Percentiles rank a stretch among this genome's conserved stretches.
Evolutionary conservation across 1,140 invertebrate species (phyloP).

Genomic region (Drosophila gunungcola): DNA sequence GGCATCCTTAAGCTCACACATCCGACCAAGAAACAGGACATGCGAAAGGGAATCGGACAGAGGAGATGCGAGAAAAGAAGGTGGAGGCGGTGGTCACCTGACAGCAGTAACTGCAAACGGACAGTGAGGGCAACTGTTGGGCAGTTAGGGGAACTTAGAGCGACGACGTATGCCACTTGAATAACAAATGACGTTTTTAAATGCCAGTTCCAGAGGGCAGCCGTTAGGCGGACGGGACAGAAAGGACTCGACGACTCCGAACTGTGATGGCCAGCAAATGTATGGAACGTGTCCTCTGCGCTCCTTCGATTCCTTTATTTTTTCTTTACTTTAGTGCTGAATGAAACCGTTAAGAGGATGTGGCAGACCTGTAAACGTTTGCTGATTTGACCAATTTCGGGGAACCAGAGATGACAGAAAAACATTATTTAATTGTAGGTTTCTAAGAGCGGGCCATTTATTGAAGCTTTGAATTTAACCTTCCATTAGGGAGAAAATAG

Average conservation of each 20-base stretch:
- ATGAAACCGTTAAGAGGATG: constrained; percentile 69
- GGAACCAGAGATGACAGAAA: constrained; percentile 1
- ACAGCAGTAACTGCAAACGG: constrained; percentile 59
- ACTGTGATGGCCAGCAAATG: constrained; percentile 74
- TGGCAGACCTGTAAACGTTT: constrained; percentile 51
- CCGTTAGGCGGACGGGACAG: background rate
- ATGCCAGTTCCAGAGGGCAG: constrained; percentile 60
- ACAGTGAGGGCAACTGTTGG: constrained; percentile 54
- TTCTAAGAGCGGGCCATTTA: background rate
- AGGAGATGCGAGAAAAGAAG: constrained; percentile 6
- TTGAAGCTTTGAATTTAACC: background rate
- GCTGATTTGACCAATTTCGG: constrained; percentile 69
- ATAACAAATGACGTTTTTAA: constrained; percentile 82
- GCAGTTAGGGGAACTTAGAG: constrained; percentile 78
- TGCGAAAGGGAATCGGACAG: constrained; percentile 9
- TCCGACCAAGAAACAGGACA: constrained; percentile 6
- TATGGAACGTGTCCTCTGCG: constrained; percentile 60
- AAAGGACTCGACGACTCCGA: constrained; percentile 32
- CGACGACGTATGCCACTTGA: constrained; percentile 81
- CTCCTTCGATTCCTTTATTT: constrained; percentile 36
- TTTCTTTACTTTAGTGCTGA: constrained; percentile 27
- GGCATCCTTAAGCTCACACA: background rate
- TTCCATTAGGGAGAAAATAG: too few relatives aligned
- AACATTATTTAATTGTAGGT: constrained; percentile 31
- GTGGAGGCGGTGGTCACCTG: constrained; percentile 5